Evolutionary conservation across 2,888 invertebrate species (phyloP).

Genomic region (Caenorhabditis sp.): DNA sequence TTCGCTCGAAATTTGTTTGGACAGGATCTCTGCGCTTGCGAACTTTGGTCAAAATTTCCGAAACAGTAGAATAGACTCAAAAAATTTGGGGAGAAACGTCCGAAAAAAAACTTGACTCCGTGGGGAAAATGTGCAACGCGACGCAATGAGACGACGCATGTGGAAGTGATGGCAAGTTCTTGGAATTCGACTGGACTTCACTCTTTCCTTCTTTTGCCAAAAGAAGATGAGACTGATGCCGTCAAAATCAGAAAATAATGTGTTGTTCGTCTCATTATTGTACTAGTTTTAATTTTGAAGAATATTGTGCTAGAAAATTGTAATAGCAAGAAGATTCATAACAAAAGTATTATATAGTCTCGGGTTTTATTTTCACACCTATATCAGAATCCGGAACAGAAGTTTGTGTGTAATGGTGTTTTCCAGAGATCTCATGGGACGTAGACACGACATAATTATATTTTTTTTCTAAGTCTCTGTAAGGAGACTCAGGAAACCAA

Average conservation of each 20-base stretch:
- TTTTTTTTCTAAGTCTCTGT: slow-evolving; percentile 2
- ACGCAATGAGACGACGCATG: slow-evolving; percentile 15
- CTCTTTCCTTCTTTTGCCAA: background rate
- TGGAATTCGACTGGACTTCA: slow-evolving; percentile 18
- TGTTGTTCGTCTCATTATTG: background rate
- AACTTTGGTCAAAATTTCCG: slow-evolving; percentile 26
- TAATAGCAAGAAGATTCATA: background rate
- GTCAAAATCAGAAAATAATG: slow-evolving; percentile 45
- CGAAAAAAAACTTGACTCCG: slow-evolving; percentile 55
- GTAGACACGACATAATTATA: slow-evolving; percentile 27
- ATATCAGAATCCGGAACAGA: background rate
- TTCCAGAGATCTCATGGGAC: slow-evolving; percentile 2
- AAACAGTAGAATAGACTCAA: slow-evolving; percentile 28
- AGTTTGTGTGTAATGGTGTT: background rate
- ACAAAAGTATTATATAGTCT: too few species aligned
- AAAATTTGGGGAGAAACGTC: slow-evolving; percentile 1
- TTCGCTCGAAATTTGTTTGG: slow-evolving; percentile 26
- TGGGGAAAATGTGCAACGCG: slow-evolving; percentile 43
- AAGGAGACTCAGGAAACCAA: background rate
- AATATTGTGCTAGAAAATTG: background rate
- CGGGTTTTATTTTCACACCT: background rate
- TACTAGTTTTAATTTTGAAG: background rate
- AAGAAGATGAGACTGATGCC: slow-evolving; percentile 33
- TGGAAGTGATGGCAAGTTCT: slow-evolving; percentile 54
- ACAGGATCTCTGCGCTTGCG: slow-evolving; percentile 20